A percentile compares a stretch with the other conserved stretches of the same genome.
phyloP scores from a whole-genome alignment of 2,797 vertebrate genomes.

The Pterois miles region DNA sequence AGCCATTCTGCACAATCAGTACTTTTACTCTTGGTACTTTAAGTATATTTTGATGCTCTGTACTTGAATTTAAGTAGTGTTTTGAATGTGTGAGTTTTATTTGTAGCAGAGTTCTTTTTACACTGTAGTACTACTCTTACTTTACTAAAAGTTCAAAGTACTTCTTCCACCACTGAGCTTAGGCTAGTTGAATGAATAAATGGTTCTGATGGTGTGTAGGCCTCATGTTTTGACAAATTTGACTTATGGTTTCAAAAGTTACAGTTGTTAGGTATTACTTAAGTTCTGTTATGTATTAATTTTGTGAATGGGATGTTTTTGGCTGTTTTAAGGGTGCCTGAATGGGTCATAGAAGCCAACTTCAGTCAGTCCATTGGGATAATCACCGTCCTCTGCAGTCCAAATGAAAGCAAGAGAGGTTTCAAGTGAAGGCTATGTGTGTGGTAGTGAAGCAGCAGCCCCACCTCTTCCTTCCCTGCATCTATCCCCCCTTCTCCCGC shows the following conservation, averaged over 20 bases:
- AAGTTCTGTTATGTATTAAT: background rate
- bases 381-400: background rate
- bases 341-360: conserved; percentile 1
- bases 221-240: background rate
- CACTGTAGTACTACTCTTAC: too few relatives aligned
- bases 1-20: too few relatives aligned
- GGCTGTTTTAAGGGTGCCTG: background rate
- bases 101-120: too few relatives aligned
- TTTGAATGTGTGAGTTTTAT: too few relatives aligned
- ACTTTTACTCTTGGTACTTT: too few relatives aligned
- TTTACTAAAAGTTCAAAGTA: fast-evolving
- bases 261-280: background rate
- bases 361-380: background rate
- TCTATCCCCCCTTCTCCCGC: conserved; percentile 41
- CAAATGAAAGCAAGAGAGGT: conserved; percentile 10
- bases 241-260: background rate
- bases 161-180: too few relatives aligned
- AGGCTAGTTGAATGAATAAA: background rate
- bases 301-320: background rate
- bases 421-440: conserved; percentile 14
- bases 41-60: too few relatives aligned
- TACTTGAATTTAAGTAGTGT: too few relatives aligned
- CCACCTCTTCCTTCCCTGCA: conserved; percentile 40
- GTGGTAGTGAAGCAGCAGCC: conserved; percentile 31
- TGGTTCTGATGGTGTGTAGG: too few relatives aligned